These are phyloP conservation scores for human (Homo sapiens) DNA, from an alignment of 2,113 vertebrate species.

Conservation along the genomic window GRCh38 chr6:157246501-157247000, in stretches of 20 bases:
- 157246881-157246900: not conserved
- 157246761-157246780: not conserved
- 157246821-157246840: accelerated
- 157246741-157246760: not conserved
- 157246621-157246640: not conserved
- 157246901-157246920: not conserved
- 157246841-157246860: not conserved
- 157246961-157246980: not conserved
- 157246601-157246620: not conserved
- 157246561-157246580: not conserved
- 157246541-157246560: too few relatives aligned
- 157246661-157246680: conserved; percentile 52
- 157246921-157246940: not conserved
- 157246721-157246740: conserved; percentile 12
- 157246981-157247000: not conserved
- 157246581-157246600: accelerated
- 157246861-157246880: not conserved
- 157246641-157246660: not conserved
- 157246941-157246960: not conserved
- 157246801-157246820: not conserved
- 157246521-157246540: not conserved
- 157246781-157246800: not conserved
- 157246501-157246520: not conserved
- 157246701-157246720: not conserved
- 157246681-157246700: conserved; percentile 62